Evolutionary conservation across 1,140 invertebrate species (phyloP), one percentile per base, ranked within the genome.

Genomic region (Macrotrachela quadricornifera): DNA sequence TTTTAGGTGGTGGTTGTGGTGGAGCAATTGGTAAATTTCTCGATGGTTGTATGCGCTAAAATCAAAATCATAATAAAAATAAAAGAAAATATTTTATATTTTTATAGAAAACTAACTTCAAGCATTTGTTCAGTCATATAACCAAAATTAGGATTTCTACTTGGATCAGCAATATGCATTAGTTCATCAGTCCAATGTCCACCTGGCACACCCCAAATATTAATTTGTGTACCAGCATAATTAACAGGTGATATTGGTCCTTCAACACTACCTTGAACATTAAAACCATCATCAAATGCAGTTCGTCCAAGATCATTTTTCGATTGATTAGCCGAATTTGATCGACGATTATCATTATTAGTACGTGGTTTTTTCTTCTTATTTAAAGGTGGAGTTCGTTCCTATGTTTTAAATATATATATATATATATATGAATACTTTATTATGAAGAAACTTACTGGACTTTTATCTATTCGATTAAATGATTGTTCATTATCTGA

Each of bases 141-240:
- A 6, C 66, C 66, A 58, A 60, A 62, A 54, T 67, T 46, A 61
- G 60, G 49, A n/a, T 67, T 46, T 61, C 60, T 48, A 59, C 62
- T 10, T 57, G 62, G 21, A 43, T 14, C n/a, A 30, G 45, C 39
- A 13, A 39, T 42, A 8, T 36, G 46, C 15, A 14, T 46, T 10
- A 51, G 50, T 45, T 18, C 44, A 16, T 48, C 43, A 1, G 39
- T 18, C 12, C 42, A n/a, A 10, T 54, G 36, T 4, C 40, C 41
- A 13, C 60, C 58, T 1, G 63, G 56, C 14, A 61, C 61, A n/a
- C 69, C 69, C 65, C 65, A 71, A 10, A 69, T 60, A 60, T 71
- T 71, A 41, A 71, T 66, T 60, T 71, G 69, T 12, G 69, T 71
- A 2, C 69, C 69, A 37, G 66, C 64, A 51, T 70, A 68, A 55